Evolutionary conservation across 2,888 invertebrate species (phyloP).

Genomic region (Scrobipalpa costella): DNA sequence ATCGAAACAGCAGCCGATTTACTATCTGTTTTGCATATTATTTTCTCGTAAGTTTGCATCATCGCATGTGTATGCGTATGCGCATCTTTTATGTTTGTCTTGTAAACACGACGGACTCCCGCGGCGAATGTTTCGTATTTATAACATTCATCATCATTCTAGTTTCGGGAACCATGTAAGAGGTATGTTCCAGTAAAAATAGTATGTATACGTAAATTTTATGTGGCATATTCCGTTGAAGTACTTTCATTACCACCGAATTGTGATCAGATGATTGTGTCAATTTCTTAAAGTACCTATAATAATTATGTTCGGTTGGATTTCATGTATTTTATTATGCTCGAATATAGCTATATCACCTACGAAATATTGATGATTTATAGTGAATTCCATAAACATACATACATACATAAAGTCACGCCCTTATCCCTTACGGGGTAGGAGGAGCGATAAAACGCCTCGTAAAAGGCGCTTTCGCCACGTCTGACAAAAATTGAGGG

Average conservation of each 20-base stretch:
- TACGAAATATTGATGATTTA: no score
- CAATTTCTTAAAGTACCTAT: no score
- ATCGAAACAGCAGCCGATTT: background rate
- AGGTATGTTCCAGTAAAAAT: constrained; percentile 25
- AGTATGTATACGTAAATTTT: background rate
- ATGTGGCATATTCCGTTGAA: background rate
- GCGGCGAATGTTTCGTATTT: constrained; percentile 34
- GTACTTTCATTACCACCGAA: background rate
- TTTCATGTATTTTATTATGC: no score
- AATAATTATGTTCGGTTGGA: no score
- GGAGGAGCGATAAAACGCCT: no score
- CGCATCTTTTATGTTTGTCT: constrained; percentile 18
- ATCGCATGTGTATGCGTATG: constrained; percentile 16
- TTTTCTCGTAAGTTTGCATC: constrained; percentile 1
- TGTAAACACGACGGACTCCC: constrained; percentile 35
- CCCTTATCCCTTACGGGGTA: no score
- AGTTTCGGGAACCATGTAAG: constrained; percentile 34
- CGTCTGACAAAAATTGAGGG: no score
- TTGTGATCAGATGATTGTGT: no score
- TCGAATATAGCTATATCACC: no score
- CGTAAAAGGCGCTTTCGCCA: no score
- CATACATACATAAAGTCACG: no score
- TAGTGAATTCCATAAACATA: no score
- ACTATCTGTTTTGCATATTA: constrained; percentile 12
- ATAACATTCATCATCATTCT: constrained; percentile 26